These are phyloP conservation scores for Pipistrellus nathusii DNA, from an alignment of 2,797 vertebrate species.

Conservation along the genomic window DNA sequence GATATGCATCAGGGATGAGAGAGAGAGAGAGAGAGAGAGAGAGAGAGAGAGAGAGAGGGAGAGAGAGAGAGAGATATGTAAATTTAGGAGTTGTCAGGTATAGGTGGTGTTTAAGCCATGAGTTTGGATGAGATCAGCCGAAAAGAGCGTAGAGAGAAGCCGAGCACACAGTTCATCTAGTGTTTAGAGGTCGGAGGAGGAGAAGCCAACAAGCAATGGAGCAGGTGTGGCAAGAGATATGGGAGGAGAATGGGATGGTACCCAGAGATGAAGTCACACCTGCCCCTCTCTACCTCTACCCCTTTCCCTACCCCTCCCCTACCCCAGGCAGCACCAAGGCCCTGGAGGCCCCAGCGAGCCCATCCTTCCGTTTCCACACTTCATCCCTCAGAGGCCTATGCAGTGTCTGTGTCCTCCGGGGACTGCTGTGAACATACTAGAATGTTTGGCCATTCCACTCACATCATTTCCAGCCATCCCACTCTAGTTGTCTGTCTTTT, in stretches of 20 bases:
- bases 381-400: background rate
- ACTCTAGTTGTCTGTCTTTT: background rate
- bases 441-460: background rate
- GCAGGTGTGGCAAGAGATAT: background rate
- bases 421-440: background rate
- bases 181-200: background rate
- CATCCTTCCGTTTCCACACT: background rate
- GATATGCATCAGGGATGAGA: background rate
- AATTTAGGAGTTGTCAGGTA: conserved; percentile 48
- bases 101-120: background rate
- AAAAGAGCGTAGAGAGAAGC: background rate
- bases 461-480: background rate
- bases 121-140: conserved; percentile 20
- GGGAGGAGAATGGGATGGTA: background rate
- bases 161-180: background rate
- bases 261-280: background rate
- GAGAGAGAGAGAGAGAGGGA: background rate
- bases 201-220: background rate
- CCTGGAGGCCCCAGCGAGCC: background rate
- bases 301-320: background rate
- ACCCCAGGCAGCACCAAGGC: background rate
- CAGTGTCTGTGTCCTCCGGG: background rate
- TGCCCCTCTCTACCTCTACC: background rate
- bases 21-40: no score
- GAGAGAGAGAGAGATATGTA: background rate